Evolutionary conservation across 2,888 invertebrate species (phyloP).

Genomic region (Eupithecia exiguata): DNA sequence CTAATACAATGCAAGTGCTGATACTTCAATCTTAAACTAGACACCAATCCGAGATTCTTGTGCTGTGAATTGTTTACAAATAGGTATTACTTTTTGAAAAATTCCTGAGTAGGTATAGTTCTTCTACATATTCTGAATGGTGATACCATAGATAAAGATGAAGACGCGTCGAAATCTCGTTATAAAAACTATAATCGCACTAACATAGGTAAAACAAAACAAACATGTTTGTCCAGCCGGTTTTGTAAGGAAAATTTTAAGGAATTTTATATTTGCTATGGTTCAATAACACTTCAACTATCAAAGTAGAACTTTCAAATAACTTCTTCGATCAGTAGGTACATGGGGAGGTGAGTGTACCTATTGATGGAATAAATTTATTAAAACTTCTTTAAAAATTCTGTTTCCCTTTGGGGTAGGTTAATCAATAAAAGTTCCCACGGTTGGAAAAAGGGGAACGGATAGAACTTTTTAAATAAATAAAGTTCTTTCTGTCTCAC

Average conservation of each 20-base stretch:
- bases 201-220: neutral
- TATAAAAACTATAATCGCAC: neutral
- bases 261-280: neutral
- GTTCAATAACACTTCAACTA: neutral
- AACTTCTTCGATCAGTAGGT: too few species aligned
- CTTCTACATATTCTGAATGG: neutral
- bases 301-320: neutral
- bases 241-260: slow-evolving; percentile 8
- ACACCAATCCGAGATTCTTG: neutral
- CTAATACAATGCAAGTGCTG: neutral
- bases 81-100: neutral
- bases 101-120: neutral
- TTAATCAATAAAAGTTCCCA: too few species aligned
- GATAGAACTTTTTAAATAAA: too few species aligned
- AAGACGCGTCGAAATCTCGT: neutral
- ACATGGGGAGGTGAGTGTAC: too few species aligned
- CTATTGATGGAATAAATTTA: too few species aligned
- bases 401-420: too few species aligned
- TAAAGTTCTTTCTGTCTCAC: too few species aligned
- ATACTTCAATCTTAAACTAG: neutral
- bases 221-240: slow-evolving; percentile 8
- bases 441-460: too few species aligned
- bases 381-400: too few species aligned
- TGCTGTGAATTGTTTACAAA: neutral
- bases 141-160: neutral